Base-by-base conservation (phyloP, 2,113 vertebrate genomes). In the Leucopsar rothschildi region DNA sequence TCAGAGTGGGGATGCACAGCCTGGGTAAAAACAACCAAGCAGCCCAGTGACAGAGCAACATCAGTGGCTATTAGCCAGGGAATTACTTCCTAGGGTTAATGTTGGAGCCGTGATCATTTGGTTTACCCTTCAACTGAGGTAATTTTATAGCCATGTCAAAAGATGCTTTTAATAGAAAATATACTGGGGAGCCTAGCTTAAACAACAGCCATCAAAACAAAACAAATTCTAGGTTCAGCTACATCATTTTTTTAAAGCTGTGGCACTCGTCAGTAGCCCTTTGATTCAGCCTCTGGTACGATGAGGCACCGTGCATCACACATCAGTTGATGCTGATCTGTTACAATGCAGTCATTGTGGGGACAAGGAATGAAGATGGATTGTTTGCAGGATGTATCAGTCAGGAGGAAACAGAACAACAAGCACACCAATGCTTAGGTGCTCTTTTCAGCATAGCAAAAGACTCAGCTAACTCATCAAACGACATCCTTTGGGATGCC, bases 271-370 rank as follows among this genome's bases (percentile, higher is more conserved):
- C 77, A 77, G 57, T 55, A 89, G 64, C 87, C 55, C 59, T 90
- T 88, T 33, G 24, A 31, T 82, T 88, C 75, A 23, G 66, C 15
- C 63, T 77, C 71, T 93, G 76, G 90, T 96, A 91, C 94, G 11
- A 71, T 15, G 37, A 95, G 84, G 94, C 76, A 93, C 78, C 3
- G 45, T 6, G 55, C 69, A 69, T 63, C 87, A 83, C 71, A 69
- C 56, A 57, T 56, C 78, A 55, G 84, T 66, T 90, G 83, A 79
- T 76, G 82, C 33, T 81, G 86, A 76, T 88, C 79, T 80, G 72
- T 77, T 17, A 97, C 93, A 97, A 92, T 95, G 88, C 63, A 64
- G 49, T 28, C 61, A 79, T 97, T 97, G 94, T 97, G 40, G 40
- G 53, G 69, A 63, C 47, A 42, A 81, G 81, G 45, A 76, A 84